phyloP scores from a whole-genome alignment of 2,888 invertebrate genomes.

The Archaeoteleia sp. region DNA sequence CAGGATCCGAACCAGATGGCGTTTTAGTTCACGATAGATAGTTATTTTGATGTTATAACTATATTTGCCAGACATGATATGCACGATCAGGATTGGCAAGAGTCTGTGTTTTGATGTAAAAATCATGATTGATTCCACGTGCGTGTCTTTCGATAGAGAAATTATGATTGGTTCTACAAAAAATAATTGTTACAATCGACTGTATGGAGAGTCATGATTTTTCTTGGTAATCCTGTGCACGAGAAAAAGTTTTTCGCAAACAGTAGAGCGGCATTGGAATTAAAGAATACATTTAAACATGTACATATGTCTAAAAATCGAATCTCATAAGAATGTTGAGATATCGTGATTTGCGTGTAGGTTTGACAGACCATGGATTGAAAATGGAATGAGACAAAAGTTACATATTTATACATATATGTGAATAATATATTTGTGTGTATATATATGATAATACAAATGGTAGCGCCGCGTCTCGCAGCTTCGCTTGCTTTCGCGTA shows the following conservation, averaged over 20 bases:
- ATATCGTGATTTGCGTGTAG: conserved; percentile 53
- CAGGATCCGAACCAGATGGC: conserved; percentile 26
- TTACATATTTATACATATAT: conserved; percentile 37
- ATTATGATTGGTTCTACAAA: conserved; percentile 1
- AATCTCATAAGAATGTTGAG: conserved; percentile 30
- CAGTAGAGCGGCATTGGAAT: conserved; percentile 54
- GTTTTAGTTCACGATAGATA: conserved; percentile 8
- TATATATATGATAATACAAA: conserved; percentile 44
- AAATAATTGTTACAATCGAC: no score
- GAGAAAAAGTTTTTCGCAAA: conserved; percentile 64
- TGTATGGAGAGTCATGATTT: conserved; percentile 15
- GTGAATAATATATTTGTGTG: conserved; percentile 25
- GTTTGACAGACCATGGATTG: conserved; percentile 57
- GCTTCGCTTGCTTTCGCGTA: conserved; percentile 66
- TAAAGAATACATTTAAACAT: conserved; percentile 39
- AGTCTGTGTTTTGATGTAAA: conserved; percentile 5
- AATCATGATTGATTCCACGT: conserved; percentile 30
- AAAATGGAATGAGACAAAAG: conserved; percentile 54
- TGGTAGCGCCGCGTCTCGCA: conserved; percentile 58
- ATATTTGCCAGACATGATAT: background rate
- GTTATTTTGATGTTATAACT: no score
- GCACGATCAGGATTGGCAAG: conserved; percentile 9
- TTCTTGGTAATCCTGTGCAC: conserved; percentile 21
- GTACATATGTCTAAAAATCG: conserved; percentile 22
- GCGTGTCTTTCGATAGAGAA: background rate